phyloP scores from a whole-genome alignment of 2,888 invertebrate species.

The Acleris holmiana region DNA sequence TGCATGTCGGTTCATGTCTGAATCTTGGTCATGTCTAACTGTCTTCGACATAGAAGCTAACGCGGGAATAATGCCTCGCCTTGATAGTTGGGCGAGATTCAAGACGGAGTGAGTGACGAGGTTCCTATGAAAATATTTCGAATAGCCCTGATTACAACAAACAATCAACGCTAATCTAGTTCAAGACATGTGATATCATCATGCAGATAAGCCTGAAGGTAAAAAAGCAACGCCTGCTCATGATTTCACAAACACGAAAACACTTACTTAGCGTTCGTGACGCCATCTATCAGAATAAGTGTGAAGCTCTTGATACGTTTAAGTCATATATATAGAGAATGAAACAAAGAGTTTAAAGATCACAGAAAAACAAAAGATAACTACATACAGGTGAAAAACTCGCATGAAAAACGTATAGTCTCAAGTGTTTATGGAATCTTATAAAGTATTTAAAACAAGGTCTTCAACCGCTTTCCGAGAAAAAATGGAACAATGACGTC shows the following conservation, averaged over 20 bases:
- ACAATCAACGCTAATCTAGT: slow-evolving; percentile 22
- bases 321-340: slow-evolving; percentile 1
- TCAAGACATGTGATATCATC: slow-evolving; percentile 22
- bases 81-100: too few relatives aligned
- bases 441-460: slow-evolving; percentile 14
- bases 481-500: slow-evolving; percentile 34
- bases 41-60: too few relatives aligned
- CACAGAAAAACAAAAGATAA: background rate
- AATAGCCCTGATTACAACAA: slow-evolving; percentile 4
- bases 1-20: too few relatives aligned
- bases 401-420: too few relatives aligned
- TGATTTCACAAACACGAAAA: slow-evolving; percentile 2
- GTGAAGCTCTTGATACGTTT: slow-evolving; percentile 17
- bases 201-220: slow-evolving; percentile 32
- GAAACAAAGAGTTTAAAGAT: slow-evolving; percentile 10
- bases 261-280: slow-evolving; percentile 5
- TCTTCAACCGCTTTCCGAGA: slow-evolving; percentile 31
- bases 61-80: too few relatives aligned
- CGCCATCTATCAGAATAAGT: slow-evolving; percentile 29
- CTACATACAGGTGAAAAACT: too few relatives aligned
- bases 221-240: slow-evolving; percentile 11
- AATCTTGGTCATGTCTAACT: too few relatives aligned
- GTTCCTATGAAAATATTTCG: too few relatives aligned
- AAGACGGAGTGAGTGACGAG: too few relatives aligned
- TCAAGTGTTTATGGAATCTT: background rate